phyloP scores from a whole-genome alignment of 2,888 invertebrate species.

The Catocala nupta region DNA sequence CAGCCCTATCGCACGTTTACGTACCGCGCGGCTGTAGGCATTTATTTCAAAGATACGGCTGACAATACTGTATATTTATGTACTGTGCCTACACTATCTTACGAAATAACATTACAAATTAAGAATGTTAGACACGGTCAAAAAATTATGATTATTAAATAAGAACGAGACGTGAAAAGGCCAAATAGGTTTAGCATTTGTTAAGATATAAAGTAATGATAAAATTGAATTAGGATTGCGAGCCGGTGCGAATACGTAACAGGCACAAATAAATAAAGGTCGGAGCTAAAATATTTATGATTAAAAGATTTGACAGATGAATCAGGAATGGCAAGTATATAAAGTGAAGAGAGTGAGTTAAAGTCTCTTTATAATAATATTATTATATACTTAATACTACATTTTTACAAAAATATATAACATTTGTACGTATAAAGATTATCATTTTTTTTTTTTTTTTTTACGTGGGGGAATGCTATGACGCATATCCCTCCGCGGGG shows the following conservation, averaged over 20 bases:
- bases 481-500: no score
- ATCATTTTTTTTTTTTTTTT: no score
- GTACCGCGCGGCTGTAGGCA: no score
- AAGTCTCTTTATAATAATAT: no score
- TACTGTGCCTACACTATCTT: background rate
- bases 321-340: background rate
- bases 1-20: no score
- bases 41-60: no score
- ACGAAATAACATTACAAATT: conserved; percentile 10
- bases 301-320: background rate
- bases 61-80: no score
- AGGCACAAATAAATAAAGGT: conserved; percentile 4
- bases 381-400: no score
- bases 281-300: conserved; percentile 1
- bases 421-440: no score
- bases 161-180: conserved; percentile 12
- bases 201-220: conserved; percentile 15
- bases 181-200: conserved; percentile 8
- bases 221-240: conserved; percentile 11
- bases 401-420: no score
- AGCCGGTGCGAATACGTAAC: conserved; percentile 7
- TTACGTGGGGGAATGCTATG: no score
- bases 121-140: background rate
- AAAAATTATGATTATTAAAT: conserved; percentile 15
- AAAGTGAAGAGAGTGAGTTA: no score